Evolutionary conservation across 2,888 invertebrate genomes (phyloP), one percentile per base, ranked within the genome.

Genomic region (Hypomecis atomaria): DNA sequence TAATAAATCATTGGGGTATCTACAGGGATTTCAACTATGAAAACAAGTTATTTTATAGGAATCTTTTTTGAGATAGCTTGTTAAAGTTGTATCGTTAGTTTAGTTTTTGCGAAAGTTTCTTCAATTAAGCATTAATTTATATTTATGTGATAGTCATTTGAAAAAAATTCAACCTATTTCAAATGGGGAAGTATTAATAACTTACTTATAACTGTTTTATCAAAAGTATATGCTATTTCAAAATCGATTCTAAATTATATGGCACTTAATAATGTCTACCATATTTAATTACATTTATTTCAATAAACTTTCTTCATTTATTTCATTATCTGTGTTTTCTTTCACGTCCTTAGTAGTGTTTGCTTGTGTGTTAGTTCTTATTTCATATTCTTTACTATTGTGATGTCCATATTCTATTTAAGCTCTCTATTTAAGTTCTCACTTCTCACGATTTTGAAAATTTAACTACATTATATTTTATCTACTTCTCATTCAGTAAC

Each of bases 271-370:
- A 23, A 59, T 56, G 56, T 56, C 45, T 40, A 56, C 56, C 40
- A 47, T 56, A 56, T 47, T 40, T 55, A 52, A 45, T 23, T 61
- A 44, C 44, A 58, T 58, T 62, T 66, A 69, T 63, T 60, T 67
- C 47, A 75, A 76, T 78, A 76, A 75, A 76, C 63, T 71, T 68
- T 73, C 64, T 70, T 70, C 72, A 67, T 76, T 71, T 68, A 72
- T 70, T 71, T 71, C 71, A 75, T 73, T 66, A 67, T 69, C 59
- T 72, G 72, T 75, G 74, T 76, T 79, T 78, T 77, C 72, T 75
- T 78, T 78, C 63, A 64, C 59, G 66, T 64, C 62, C 68, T 62
- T 65, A 49, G 53, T 67, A 62, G 59, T 69, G 62, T 53, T 67
- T 74, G 73, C 70, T 71, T 72, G 66, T 56, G 43, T 61, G 57